Evolutionary conservation across 2,797 vertebrate species (phyloP).

Genomic region (Macropus fuliginosus): DNA sequence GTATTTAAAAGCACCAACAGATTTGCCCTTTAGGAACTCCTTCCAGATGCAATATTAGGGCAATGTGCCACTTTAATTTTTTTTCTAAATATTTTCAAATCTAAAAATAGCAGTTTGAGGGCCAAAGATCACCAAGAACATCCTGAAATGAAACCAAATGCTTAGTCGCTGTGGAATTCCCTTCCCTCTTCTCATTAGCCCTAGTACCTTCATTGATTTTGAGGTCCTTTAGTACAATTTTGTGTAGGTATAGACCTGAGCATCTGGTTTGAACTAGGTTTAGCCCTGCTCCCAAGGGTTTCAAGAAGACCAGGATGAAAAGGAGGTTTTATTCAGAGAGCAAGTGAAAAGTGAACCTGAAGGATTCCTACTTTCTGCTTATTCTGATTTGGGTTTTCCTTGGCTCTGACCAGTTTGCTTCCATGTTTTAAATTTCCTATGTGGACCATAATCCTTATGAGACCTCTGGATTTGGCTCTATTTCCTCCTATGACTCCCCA

Average conservation of each 20-base stretch:
- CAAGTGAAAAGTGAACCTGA: background rate
- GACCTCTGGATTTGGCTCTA: background rate
- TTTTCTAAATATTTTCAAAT: background rate
- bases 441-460: background rate
- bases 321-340: background rate
- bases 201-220: background rate
- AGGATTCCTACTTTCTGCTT: background rate
- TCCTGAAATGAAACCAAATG: background rate
- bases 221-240: background rate
- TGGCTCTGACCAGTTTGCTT: background rate
- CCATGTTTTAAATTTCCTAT: background rate
- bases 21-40: conserved; percentile 35
- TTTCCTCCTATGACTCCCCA: background rate
- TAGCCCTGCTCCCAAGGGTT: background rate
- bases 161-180: background rate
- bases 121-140: background rate
- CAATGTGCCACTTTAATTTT: background rate
- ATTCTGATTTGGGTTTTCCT: conserved; percentile 1
- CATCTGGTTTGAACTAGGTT: background rate
- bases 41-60: background rate
- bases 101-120: conserved; percentile 10
- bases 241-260: background rate
- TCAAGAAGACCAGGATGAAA: background rate
- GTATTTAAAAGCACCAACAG: conserved; percentile 36
- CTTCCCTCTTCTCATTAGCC: background rate